A percentile compares a stretch with the other conserved stretches of the same genome.
These are phyloP conservation scores for Yponomeuta cagnagella DNA, from an alignment of 2,888 invertebrate species.

Conservation along the genomic window DNA sequence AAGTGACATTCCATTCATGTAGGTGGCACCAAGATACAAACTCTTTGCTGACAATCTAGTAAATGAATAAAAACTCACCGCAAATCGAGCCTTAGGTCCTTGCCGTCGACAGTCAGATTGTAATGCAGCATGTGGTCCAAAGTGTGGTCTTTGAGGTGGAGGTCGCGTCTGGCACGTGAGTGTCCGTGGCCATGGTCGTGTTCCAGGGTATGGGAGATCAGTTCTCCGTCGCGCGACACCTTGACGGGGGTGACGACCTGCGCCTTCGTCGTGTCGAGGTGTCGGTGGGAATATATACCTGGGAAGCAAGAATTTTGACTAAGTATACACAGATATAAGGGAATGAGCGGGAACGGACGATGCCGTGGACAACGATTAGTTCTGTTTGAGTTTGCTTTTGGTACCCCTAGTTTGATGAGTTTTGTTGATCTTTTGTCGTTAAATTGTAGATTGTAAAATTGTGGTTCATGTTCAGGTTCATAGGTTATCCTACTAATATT, in stretches of 20 bases:
- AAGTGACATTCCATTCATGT: too few relatives aligned
- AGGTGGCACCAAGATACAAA: too few relatives aligned
- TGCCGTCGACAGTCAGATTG: slow-evolving; percentile 65
- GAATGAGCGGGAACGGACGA: too few relatives aligned
- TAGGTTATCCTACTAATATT: neutral
- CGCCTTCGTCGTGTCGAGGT: slow-evolving; percentile 68
- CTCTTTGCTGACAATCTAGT: too few relatives aligned
- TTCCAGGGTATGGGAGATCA: slow-evolving; percentile 73
- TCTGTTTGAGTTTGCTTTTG: too few relatives aligned
- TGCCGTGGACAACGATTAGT: too few relatives aligned
- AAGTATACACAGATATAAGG: too few relatives aligned
- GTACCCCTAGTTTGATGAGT: too few relatives aligned
- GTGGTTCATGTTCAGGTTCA: neutral
- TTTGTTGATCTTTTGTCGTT: too few relatives aligned
- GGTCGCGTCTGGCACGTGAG: slow-evolving; percentile 68
- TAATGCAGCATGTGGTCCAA: slow-evolving; percentile 58
- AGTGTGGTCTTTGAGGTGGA: slow-evolving; percentile 44
- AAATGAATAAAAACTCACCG: slow-evolving; percentile 44
- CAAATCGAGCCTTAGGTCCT: slow-evolving; percentile 60
- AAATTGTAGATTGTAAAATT: too few relatives aligned
- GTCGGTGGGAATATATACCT: slow-evolving; percentile 69
- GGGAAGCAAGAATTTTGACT: slow-evolving; percentile 17
- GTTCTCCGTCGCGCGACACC: slow-evolving; percentile 73
- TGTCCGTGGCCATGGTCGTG: slow-evolving; percentile 71
- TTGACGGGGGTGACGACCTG: slow-evolving; percentile 78